phyloP scores from a whole-genome alignment of 2,888 invertebrate genomes.

The Globia sparganii region DNA sequence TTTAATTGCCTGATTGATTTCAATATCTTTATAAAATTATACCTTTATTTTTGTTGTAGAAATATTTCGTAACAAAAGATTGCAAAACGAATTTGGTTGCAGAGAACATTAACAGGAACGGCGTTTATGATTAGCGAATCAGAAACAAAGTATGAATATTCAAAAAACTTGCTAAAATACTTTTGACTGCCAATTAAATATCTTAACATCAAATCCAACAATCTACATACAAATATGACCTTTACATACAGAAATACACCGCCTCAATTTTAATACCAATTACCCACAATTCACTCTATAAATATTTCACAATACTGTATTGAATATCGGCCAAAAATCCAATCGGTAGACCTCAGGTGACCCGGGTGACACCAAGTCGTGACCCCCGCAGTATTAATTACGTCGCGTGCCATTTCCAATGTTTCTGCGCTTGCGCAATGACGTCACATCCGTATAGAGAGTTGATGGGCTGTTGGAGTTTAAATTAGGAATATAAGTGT shows the following conservation, averaged over 20 bases:
- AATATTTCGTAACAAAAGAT: constrained; percentile 5
- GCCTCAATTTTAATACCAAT: constrained; percentile 49
- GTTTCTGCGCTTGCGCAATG: constrained; percentile 70
- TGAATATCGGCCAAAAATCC: constrained; percentile 63
- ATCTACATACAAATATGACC: constrained; percentile 10
- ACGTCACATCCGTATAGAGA: constrained; percentile 60
- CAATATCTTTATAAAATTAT: not conserved
- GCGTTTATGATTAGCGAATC: not conserved
- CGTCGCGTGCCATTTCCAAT: constrained; percentile 70
- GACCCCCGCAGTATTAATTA: constrained; percentile 70
- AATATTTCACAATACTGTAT: constrained; percentile 57
- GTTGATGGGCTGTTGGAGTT: constrained; percentile 54
- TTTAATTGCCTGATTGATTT: constrained; percentile 31
- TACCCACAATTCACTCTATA: constrained; percentile 38
- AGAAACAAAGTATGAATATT: constrained; percentile 23
- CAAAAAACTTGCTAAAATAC: constrained; percentile 12
- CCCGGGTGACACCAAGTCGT: constrained; percentile 59
- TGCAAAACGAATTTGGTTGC: not conserved
- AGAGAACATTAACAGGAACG: not conserved
- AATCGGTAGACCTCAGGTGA: constrained; percentile 56
- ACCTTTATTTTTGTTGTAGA: not conserved
- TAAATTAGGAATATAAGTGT: constrained; percentile 34
- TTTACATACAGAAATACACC: constrained; percentile 1
- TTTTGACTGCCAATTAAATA: constrained; percentile 39
- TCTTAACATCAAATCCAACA: not conserved